Evolutionary conservation across 2,888 invertebrate species (phyloP), one percentile per base, ranked within the genome.

Genomic region (Ormyrus pomaceus): DNA sequence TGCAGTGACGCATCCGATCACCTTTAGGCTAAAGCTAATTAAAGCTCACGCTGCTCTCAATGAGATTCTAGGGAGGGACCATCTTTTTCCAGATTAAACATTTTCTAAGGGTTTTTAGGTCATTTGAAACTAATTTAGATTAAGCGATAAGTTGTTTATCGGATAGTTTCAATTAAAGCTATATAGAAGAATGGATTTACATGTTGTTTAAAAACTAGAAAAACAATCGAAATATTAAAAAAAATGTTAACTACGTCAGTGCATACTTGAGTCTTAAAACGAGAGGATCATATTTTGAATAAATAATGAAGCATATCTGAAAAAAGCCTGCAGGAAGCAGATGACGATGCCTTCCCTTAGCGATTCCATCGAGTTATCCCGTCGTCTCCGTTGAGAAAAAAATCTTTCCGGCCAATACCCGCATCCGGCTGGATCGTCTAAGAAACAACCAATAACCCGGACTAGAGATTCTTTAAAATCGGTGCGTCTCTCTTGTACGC

Each of bases 401-500:
- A 71, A 68, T 81, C 71, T 56, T 79, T 82, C 79, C 79, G 64
- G 70, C 13, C 79, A 77, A 79, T 79, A 79, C 79, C 45, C 73
- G 68, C 77, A 82, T 82, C 79, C 77, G 79, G 74, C 56, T 76
- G 69, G 70, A 78, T 84, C 75, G 82, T 72, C 79, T 80, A 82
- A 74, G 81, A 81, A 83, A 83, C 82, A 82, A 79, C 62, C 84
- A 82, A 84, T 85, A 84, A 83, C 82, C 76, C 62, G 78, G 53
- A 66, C 65, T 81, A 78, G 74, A 79, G 81, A 85, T 84, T 85
- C 85, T 84, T 84, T 82, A 83, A 84, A 85, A 84, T 83, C 84
- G 82, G 82, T 81, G 78, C 81, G 79, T 75, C 73, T 19, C 66
- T 80, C 82, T 74, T 5, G 55, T 61, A 66, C 61, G 62, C 65